phyloP scores from a whole-genome alignment of 2,113 vertebrate genomes.

The Girardinichthys multiradiatus region DNA sequence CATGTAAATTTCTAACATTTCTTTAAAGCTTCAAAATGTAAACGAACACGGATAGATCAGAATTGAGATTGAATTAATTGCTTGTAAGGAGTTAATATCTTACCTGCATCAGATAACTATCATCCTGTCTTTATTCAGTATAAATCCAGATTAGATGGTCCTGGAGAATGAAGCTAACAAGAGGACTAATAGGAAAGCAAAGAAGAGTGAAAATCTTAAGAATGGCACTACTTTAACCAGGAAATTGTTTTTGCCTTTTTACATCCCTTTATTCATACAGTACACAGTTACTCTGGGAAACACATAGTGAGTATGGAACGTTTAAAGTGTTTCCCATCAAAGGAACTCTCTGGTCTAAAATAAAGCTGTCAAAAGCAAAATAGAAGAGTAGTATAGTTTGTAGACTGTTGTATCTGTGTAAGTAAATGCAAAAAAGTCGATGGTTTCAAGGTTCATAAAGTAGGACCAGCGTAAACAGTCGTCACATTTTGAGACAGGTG shows the following conservation, averaged over 20 bases:
- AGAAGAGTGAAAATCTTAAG: too few species aligned
- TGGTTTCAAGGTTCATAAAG: too few species aligned
- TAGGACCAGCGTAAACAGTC: too few species aligned
- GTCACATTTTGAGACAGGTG: too few species aligned
- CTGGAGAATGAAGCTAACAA: not conserved
- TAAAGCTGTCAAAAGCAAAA: too few species aligned
- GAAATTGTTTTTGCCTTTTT: not conserved
- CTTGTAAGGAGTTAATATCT: not conserved
- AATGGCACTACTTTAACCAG: too few species aligned
- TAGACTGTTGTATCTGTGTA: not conserved
- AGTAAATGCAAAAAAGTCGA: too few species aligned
- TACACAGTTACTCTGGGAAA: too few species aligned
- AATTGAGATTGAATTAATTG: not conserved
- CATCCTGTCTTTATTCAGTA: not conserved
- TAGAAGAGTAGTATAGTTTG: not conserved
- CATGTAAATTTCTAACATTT: conserved; percentile 4
- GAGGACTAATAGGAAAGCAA: too few species aligned
- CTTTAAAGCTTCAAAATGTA: not conserved
- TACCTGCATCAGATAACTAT: not conserved
- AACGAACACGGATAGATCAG: not conserved
- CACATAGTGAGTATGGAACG: too few species aligned
- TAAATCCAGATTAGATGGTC: not conserved
- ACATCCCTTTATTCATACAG: not conserved
- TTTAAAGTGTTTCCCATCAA: too few species aligned
- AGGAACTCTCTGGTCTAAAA: too few species aligned